phyloP scores from a whole-genome alignment of 2,888 invertebrate genomes.

The Caradrina kadenii region DNA sequence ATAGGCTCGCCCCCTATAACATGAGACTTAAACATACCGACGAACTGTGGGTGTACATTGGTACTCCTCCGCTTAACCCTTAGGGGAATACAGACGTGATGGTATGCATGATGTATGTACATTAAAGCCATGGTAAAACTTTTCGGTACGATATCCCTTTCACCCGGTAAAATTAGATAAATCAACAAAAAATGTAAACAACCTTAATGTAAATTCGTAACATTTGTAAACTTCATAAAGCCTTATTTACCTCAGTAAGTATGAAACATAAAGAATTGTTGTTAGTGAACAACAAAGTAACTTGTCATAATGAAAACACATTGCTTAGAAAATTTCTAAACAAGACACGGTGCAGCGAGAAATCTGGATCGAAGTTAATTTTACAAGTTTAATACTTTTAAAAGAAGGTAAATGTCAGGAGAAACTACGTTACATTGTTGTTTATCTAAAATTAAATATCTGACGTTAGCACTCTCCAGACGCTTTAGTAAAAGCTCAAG shows the following conservation, averaged over 20 bases:
- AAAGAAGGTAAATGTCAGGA: constrained; percentile 47
- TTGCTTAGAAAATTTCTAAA: constrained; percentile 42
- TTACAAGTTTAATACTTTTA: constrained; percentile 45
- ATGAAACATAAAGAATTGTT: constrained; percentile 12
- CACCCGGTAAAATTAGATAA: too few relatives aligned
- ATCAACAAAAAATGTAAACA: neutral
- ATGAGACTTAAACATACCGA: too few relatives aligned
- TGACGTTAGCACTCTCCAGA: constrained; percentile 10
- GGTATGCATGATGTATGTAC: too few relatives aligned
- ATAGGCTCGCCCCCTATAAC: too few relatives aligned
- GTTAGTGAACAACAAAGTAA: constrained; percentile 13
- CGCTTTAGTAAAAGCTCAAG: constrained; percentile 2
- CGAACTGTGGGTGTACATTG: too few relatives aligned
- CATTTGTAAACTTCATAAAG: neutral
- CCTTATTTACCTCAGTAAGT: neutral
- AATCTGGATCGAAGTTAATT: constrained; percentile 56
- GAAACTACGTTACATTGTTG: constrained; percentile 25
- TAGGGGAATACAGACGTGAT: too few relatives aligned
- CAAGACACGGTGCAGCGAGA: constrained; percentile 17
- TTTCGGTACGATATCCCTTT: too few relatives aligned
- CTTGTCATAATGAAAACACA: constrained; percentile 50
- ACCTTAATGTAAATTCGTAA: neutral
- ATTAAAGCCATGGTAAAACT: too few relatives aligned
- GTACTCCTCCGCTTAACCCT: too few relatives aligned
- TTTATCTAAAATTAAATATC: constrained; percentile 45